These are phyloP conservation scores for Bombus waltoni DNA, from an alignment of 1,140 invertebrate species.

Conservation along the genomic window DNA sequence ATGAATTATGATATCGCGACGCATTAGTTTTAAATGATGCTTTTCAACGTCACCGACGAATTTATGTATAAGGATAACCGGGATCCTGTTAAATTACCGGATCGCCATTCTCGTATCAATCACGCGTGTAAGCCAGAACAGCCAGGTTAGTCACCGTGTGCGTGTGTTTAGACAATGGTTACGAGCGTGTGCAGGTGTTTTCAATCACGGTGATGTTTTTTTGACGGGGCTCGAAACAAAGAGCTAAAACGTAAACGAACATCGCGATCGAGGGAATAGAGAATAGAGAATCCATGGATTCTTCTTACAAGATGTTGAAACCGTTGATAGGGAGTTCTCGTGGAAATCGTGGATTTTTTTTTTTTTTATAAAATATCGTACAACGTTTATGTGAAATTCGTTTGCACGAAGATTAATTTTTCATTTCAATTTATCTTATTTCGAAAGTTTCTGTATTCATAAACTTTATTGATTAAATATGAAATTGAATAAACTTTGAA, in stretches of 20 bases:
- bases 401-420: too few species aligned
- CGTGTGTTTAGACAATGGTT: neutral
- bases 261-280: too few species aligned
- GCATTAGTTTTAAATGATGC: conserved; percentile 54
- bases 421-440: neutral
- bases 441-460: neutral
- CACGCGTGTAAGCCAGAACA: neutral
- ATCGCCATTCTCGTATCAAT: conserved; percentile 29
- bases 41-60: conserved; percentile 46
- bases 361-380: too few species aligned
- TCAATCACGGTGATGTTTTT: too few species aligned
- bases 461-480: neutral
- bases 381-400: too few species aligned
- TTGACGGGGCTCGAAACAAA: neutral
- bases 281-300: neutral
- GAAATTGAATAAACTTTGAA: neutral
- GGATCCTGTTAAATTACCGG: conserved; percentile 34
- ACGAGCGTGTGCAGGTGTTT: neutral
- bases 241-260: neutral
- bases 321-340: too few species aligned
- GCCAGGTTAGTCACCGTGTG: too few species aligned
- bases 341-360: too few species aligned
- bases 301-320: neutral
- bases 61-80: conserved; percentile 52
- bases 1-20: conserved; percentile 45